These are phyloP conservation scores for Chrysocyon brachyurus DNA, from an alignment of 2,797 vertebrate genomes.

Conservation along the genomic window DNA sequence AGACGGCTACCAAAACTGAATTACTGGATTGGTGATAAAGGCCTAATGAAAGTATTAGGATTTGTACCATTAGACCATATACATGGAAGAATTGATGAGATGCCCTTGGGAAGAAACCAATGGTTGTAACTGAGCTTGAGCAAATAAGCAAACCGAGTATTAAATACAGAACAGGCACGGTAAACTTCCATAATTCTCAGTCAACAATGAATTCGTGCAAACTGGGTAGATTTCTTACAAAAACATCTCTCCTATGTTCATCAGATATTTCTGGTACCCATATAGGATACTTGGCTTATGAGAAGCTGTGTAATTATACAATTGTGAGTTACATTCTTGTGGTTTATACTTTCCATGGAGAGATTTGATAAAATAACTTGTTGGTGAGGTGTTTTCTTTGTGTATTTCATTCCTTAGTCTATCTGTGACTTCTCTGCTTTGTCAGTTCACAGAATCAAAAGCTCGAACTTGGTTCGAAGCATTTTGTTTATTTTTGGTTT, in stretches of 20 bases:
- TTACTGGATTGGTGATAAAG: not conserved
- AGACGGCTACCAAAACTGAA: not conserved
- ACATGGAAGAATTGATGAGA: not conserved
- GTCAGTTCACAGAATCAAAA: conserved; percentile 57
- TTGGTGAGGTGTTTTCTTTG: not conserved
- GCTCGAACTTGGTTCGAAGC: not conserved
- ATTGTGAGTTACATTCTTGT: conserved; percentile 7
- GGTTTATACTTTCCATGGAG: not conserved
- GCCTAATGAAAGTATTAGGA: not conserved
- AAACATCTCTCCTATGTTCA: not conserved
- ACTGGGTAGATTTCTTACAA: not conserved
- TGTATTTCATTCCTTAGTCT: not conserved
- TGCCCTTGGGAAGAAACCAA: not conserved
- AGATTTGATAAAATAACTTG: conserved; percentile 10
- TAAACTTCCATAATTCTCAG: not conserved
- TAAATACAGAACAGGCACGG: not conserved
- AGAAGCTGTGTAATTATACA: not conserved
- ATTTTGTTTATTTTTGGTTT: conserved; percentile 36
- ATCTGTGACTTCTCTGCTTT: not conserved
- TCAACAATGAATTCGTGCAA: not conserved
- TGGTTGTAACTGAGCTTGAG: not conserved
- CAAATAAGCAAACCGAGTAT: not conserved
- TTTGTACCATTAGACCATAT: not conserved
- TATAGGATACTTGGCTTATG: not conserved
- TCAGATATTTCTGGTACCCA: not conserved